These are phyloP conservation scores for Acestrorhynchus altus DNA, from an alignment of 2,797 vertebrate genomes.

Conservation along the genomic window DNA sequence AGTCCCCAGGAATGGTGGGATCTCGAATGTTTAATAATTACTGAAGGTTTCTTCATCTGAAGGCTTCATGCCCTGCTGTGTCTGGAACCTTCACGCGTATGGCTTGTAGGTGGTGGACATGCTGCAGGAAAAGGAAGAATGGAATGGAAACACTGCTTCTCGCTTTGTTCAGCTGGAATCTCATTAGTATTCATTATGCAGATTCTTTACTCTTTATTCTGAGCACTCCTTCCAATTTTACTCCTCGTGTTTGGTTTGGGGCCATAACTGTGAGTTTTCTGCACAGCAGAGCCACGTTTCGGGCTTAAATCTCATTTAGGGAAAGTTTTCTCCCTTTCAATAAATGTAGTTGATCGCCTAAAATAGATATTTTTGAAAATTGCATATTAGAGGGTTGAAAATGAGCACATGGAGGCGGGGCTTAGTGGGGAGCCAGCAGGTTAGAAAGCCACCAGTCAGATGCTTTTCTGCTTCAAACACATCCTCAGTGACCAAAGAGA, in stretches of 20 bases:
- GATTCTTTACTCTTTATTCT: conserved; percentile 13
- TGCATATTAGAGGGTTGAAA: too few species aligned
- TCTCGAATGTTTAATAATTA: conserved; percentile 10
- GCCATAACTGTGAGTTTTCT: neutral
- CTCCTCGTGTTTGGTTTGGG: conserved; percentile 9
- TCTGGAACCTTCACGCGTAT: neutral
- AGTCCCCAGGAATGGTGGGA: conserved; percentile 17
- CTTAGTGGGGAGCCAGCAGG: too few species aligned
- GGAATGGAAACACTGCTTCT: neutral
- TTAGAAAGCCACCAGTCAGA: too few species aligned
- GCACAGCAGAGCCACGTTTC: too few species aligned
- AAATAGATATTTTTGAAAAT: too few species aligned
- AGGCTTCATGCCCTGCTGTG: neutral
- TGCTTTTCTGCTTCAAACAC: too few species aligned
- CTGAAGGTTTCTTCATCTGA: neutral
- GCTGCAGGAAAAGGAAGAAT: neutral
- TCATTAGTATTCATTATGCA: conserved; percentile 18
- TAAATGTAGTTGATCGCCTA: neutral
- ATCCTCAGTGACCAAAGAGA: too few species aligned
- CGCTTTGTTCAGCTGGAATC: neutral
- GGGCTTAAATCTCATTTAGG: neutral
- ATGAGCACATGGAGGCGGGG: too few species aligned
- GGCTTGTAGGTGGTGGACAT: neutral
- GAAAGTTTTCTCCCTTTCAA: neutral
- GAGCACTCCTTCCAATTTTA: conserved; percentile 1